Conservation (phyloP, 2,888 invertebrate genomes). For the Amphipyra tragopoginis region DNA sequence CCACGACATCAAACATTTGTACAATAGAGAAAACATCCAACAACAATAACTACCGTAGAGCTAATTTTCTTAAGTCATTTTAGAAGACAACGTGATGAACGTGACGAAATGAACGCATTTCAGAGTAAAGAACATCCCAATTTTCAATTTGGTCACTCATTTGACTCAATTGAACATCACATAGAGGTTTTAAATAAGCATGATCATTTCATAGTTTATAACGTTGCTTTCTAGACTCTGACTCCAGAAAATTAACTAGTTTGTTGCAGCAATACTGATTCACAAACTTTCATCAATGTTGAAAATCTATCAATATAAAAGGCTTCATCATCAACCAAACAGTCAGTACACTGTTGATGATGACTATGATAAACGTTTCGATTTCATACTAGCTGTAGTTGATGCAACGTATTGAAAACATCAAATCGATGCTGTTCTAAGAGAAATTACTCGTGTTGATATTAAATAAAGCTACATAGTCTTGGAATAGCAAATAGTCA, state of each 20-base stretch:
- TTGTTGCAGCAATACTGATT: conserved; percentile 36
- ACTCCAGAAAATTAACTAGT: conserved; percentile 10
- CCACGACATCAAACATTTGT: conserved; percentile 53
- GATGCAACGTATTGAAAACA: conserved; percentile 42
- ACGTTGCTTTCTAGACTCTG: conserved; percentile 4
- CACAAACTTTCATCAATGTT: neutral
- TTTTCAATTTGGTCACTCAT: no score
- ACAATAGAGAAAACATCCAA: conserved; percentile 53
- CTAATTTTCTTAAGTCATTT: conserved; percentile 14
- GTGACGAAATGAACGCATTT: neutral
- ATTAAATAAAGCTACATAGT: no score
- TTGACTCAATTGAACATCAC: no score
- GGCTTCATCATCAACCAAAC: neutral
- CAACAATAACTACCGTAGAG: conserved; percentile 32
- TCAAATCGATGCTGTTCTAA: conserved; percentile 59
- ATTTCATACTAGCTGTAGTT: conserved; percentile 10
- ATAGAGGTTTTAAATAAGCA: no score
- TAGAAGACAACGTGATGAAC: conserved; percentile 1
- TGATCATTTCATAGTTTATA: no score
- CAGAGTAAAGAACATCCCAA: no score
- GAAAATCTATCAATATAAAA: neutral
- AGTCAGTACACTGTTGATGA: neutral
- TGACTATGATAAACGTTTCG: neutral
- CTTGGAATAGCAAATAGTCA: no score
- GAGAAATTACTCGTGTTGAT: no score